Percentiles rank a stretch among this genome's conserved stretches.
Evolutionary conservation across 92 coral and sea anemone genomes (phyloP).

Genomic region (Anthopleura xanthogrammica): DNA sequence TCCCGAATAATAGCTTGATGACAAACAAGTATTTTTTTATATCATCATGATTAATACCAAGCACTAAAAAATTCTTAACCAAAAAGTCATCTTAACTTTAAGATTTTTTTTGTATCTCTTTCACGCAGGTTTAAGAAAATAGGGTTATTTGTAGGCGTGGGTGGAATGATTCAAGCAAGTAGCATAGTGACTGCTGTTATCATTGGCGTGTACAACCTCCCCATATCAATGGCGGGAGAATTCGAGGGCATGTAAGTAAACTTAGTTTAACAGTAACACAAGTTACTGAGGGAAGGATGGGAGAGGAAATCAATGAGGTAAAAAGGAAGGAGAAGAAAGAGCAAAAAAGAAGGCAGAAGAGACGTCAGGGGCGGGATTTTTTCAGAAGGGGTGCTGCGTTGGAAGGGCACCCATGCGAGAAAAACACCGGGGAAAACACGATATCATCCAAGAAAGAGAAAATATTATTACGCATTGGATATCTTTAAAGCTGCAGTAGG

Average conservation of each 20-base stretch:
- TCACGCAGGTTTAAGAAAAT: constrained; percentile 50
- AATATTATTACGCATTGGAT: too few relatives aligned
- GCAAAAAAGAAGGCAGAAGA: not conserved
- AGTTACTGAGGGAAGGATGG: not conserved
- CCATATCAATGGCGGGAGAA: constrained; percentile 17
- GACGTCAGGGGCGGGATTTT: not conserved
- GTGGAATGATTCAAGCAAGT: constrained; percentile 55
- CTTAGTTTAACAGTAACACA: not conserved
- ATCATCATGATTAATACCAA: too few relatives aligned
- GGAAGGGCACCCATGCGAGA: too few relatives aligned
- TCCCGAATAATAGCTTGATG: too few relatives aligned
- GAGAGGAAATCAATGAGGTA: not conserved
- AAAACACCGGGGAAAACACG: too few relatives aligned
- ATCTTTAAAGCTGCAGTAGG: too few relatives aligned
- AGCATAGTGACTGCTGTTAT: constrained; percentile 55
- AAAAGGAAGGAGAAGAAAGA: not conserved
- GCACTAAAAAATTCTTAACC: too few relatives aligned
- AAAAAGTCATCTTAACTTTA: too few relatives aligned
- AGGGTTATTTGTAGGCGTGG: constrained; percentile 62
- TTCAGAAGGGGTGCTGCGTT: too few relatives aligned
- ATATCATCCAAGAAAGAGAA: too few relatives aligned
- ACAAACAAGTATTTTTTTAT: too few relatives aligned
- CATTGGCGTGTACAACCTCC: constrained; percentile 48
- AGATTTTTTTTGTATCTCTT: too few relatives aligned
- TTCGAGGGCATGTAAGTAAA: constrained; percentile 6